Evolutionary conservation across 2,888 invertebrate species (phyloP).

Genomic region (Mechanitis messenoides): DNA sequence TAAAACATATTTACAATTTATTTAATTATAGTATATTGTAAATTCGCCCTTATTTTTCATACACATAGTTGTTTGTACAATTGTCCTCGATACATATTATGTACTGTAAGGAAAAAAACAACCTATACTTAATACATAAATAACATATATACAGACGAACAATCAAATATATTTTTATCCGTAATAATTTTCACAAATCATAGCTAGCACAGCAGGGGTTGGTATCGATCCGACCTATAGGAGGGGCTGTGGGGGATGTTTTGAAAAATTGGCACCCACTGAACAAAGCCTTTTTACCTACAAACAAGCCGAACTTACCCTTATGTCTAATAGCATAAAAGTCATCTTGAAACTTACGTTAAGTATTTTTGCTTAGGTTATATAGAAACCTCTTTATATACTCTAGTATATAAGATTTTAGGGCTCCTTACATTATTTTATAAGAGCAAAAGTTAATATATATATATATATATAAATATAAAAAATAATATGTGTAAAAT

Average conservation of each 20-base stretch:
- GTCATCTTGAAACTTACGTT: slow-evolving; percentile 16
- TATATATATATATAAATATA: not conserved
- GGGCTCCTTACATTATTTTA: not conserved
- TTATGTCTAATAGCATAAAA: slow-evolving; percentile 23
- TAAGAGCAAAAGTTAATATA: not conserved
- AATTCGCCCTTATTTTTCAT: too few species aligned
- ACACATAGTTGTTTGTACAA: too few species aligned
- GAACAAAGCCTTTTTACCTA: slow-evolving; percentile 42
- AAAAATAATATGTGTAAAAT: not conserved
- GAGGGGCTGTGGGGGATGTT: slow-evolving; percentile 65
- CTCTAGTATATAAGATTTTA: slow-evolving; percentile 10
- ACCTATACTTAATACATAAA: too few species aligned
- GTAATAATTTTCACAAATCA: slow-evolving; percentile 38
- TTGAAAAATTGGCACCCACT: slow-evolving; percentile 74
- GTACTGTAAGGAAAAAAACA: too few species aligned
- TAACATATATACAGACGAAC: not conserved
- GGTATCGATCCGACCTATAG: slow-evolving; percentile 71
- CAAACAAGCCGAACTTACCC: slow-evolving; percentile 29
- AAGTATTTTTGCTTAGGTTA: slow-evolving; percentile 20
- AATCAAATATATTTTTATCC: slow-evolving; percentile 16
- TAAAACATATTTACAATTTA: not conserved
- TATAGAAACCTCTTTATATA: slow-evolving; percentile 18
- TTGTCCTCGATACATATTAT: too few species aligned
- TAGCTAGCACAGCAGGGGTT: slow-evolving; percentile 60
- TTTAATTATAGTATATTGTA: not conserved